phyloP scores from a whole-genome alignment of 2,888 invertebrate genomes.

The Odontocolon sp. region DNA sequence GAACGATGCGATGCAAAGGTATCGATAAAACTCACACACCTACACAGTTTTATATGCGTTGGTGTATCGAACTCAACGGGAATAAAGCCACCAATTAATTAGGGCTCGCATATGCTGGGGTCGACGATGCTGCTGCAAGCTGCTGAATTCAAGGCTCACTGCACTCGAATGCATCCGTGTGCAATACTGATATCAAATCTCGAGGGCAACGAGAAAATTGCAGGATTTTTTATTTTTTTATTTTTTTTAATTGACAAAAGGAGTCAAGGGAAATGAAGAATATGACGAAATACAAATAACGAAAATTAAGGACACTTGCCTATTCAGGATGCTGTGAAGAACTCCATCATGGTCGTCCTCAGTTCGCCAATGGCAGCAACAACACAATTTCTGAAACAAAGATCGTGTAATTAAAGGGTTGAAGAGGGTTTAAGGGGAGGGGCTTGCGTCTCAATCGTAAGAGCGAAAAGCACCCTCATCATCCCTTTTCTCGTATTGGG shows the following conservation, averaged over 20 bases:
- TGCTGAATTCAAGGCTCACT: conserved; percentile 1
- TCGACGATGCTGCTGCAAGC: background rate
- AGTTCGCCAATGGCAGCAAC: conserved; percentile 31
- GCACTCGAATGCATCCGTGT: conserved; percentile 25
- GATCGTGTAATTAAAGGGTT: conserved; percentile 69
- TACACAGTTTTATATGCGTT: background rate
- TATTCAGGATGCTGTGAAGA: conserved; percentile 67
- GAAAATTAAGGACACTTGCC: conserved; percentile 63
- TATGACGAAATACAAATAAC: background rate
- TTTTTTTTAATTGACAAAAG: too few species aligned
- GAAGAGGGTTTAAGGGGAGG: background rate
- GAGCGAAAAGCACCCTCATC: conserved; percentile 9
- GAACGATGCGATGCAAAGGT: conserved; percentile 9
- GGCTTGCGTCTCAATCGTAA: background rate
- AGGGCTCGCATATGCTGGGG: conserved; percentile 10
- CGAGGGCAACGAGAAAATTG: too few species aligned
- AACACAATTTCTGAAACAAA: conserved; percentile 59
- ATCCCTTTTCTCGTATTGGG: conserved; percentile 4
- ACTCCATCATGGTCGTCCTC: conserved; percentile 59
- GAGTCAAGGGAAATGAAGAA: too few species aligned
- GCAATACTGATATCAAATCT: conserved; percentile 14
- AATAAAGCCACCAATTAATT: conserved; percentile 58
- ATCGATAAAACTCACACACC: conserved; percentile 1
- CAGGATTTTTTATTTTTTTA: too few species aligned
- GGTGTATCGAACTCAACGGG: conserved; percentile 33